Evolutionary conservation across 1,140 invertebrate genomes (phyloP).

Genomic region (Brachionus plicatilis): DNA sequence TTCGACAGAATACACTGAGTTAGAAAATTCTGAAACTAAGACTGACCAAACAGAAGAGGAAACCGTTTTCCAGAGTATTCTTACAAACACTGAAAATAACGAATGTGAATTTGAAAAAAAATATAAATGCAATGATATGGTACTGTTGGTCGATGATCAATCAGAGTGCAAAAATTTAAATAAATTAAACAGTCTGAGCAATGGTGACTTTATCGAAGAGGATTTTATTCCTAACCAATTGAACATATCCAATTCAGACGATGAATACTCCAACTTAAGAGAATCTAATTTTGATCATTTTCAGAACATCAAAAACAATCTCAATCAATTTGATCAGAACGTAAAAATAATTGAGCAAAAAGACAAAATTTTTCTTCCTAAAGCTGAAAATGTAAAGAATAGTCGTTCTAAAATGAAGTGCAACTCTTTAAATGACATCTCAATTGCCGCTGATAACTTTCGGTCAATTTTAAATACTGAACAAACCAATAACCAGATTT

Average conservation of each 20-base stretch:
- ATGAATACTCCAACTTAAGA: slow-evolving; percentile 27
- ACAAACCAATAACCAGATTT: background rate
- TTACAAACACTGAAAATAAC: background rate
- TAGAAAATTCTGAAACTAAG: background rate
- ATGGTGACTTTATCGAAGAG: slow-evolving; percentile 24
- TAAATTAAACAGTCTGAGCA: slow-evolving; percentile 15
- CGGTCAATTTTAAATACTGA: slow-evolving; percentile 1
- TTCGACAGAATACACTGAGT: background rate
- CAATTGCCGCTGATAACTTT: background rate
- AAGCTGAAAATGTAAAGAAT: background rate
- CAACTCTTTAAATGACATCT: background rate
- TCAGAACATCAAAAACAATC: background rate
- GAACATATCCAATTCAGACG: slow-evolving; percentile 2
- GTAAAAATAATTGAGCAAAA: slow-evolving; percentile 16
- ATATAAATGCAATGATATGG: background rate
- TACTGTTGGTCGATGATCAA: background rate
- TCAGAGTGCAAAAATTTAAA: background rate
- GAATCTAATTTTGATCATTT: slow-evolving; percentile 5
- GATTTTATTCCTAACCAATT: slow-evolving; percentile 15
- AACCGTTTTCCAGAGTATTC: background rate
- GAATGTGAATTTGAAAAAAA: background rate
- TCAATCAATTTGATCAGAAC: slow-evolving; percentile 18
- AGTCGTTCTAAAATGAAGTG: background rate
- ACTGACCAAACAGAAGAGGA: background rate
- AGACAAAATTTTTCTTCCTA: slow-evolving; percentile 7